These are phyloP conservation scores for Chloebia gouldiae DNA, from an alignment of 2,113 vertebrate genomes.

Conservation along the genomic window DNA sequence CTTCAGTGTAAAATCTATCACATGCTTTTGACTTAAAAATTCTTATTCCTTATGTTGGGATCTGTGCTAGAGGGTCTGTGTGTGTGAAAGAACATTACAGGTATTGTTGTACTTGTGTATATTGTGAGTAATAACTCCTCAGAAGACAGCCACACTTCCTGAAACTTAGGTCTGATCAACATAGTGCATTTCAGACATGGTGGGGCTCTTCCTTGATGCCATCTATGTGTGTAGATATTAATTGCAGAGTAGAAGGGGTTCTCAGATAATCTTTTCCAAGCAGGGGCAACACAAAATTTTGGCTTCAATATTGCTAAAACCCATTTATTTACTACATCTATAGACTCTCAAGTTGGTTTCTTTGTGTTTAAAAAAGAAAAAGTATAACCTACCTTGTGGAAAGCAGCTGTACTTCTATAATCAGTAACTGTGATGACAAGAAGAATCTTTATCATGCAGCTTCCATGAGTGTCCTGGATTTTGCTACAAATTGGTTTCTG, in stretches of 20 bases:
- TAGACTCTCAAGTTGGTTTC: not conserved
- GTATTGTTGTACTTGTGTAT: not conserved
- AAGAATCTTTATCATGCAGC: not conserved
- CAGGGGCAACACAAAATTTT: not conserved
- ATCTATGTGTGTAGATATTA: not conserved
- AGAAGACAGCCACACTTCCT: not conserved
- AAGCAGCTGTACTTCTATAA: not conserved
- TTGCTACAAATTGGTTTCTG: not conserved
- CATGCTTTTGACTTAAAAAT: not conserved
- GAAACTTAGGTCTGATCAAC: not conserved
- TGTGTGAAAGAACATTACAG: not conserved
- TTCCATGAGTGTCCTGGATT: slow-evolving; percentile 20
- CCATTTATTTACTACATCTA: not conserved
- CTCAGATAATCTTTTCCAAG: not conserved
- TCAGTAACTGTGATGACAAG: not conserved
- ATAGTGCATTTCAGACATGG: not conserved
- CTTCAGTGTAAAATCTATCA: not conserved
- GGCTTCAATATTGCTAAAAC: not conserved
- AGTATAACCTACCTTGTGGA: not conserved
- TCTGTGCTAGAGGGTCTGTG: not conserved
- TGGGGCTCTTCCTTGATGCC: not conserved
- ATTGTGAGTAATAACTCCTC: not conserved
- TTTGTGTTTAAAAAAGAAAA: not conserved
- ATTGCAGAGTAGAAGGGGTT: not conserved
- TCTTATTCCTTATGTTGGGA: not conserved